A percentile compares a stretch with the other conserved stretches of the same genome.
Conservation (phyloP, 1,140 invertebrate species). For the Calephelis virginiensis region DNA sequence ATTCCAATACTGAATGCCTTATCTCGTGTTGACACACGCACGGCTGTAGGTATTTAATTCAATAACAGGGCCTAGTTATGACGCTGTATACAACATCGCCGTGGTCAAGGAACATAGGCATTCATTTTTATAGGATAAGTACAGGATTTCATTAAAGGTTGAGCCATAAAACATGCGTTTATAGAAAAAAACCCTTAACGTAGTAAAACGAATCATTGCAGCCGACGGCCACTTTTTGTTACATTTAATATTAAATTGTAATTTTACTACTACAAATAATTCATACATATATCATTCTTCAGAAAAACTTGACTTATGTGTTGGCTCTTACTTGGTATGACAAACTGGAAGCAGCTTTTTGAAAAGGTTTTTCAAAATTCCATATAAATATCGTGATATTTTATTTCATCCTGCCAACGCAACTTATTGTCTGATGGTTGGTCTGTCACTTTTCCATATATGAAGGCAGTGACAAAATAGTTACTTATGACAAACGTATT, state of each 20-base stretch:
- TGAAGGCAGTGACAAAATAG: background rate
- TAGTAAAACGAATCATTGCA: background rate
- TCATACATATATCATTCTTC: background rate
- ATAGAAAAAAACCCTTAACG: too few relatives aligned
- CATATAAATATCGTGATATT: slow-evolving; percentile 1
- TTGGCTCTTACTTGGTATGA: background rate
- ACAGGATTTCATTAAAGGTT: too few relatives aligned
- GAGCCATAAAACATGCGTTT: too few relatives aligned
- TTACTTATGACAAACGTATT: background rate
- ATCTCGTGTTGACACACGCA: too few relatives aligned
- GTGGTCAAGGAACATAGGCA: too few relatives aligned
- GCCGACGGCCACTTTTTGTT: background rate
- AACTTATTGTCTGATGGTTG: background rate
- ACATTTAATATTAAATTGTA: too few relatives aligned
- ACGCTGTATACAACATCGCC: too few relatives aligned
- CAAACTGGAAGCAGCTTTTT: background rate
- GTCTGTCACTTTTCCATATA: background rate
- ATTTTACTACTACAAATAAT: background rate
- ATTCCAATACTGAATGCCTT: too few relatives aligned
- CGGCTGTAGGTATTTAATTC: too few relatives aligned
- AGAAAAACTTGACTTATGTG: background rate
- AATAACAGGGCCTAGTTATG: too few relatives aligned
- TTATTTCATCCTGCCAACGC: background rate
- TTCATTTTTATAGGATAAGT: too few relatives aligned
- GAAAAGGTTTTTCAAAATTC: background rate